phyloP scores from a whole-genome alignment of 2,797 vertebrate genomes.

The Pampus argenteus region DNA sequence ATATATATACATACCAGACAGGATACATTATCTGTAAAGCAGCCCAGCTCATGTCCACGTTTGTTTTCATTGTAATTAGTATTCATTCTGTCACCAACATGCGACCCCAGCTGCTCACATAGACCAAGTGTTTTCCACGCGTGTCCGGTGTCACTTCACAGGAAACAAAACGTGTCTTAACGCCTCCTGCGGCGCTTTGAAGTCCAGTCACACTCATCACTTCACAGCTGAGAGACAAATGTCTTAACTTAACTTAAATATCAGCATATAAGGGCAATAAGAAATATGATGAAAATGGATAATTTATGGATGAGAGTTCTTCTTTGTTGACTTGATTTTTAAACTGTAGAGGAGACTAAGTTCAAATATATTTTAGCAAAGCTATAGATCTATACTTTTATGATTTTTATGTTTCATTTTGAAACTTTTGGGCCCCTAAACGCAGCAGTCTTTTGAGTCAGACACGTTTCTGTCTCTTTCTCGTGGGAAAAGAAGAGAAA shows the following conservation, averaged over 20 bases:
- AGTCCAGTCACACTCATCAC: neutral
- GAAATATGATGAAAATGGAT: neutral
- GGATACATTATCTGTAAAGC: neutral
- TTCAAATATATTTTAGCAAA: neutral
- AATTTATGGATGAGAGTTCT: neutral
- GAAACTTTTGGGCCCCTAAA: neutral
- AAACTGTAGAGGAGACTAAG: neutral
- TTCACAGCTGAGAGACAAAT: too few species aligned
- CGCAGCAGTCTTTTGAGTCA: neutral
- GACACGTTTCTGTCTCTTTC: slow-evolving; percentile 15
- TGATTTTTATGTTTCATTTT: neutral
- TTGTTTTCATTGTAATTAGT: slow-evolving; percentile 22
- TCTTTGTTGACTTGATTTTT: neutral
- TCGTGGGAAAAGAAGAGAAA: slow-evolving; percentile 40
- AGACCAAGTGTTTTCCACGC: slow-evolving; percentile 35
- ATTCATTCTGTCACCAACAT: neutral
- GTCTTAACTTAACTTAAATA: too few species aligned
- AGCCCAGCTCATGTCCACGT: neutral
- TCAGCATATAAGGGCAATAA: too few species aligned
- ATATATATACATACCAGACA: too few species aligned
- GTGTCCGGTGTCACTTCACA: slow-evolving; percentile 35
- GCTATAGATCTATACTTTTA: neutral
- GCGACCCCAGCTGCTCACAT: neutral
- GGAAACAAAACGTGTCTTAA: slow-evolving; percentile 39
- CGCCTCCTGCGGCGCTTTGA: slow-evolving; percentile 36